A percentile compares a stretch with the other conserved stretches of the same genome.
phyloP scores from a whole-genome alignment of 2,888 invertebrate species.

The Biston betularia region DNA sequence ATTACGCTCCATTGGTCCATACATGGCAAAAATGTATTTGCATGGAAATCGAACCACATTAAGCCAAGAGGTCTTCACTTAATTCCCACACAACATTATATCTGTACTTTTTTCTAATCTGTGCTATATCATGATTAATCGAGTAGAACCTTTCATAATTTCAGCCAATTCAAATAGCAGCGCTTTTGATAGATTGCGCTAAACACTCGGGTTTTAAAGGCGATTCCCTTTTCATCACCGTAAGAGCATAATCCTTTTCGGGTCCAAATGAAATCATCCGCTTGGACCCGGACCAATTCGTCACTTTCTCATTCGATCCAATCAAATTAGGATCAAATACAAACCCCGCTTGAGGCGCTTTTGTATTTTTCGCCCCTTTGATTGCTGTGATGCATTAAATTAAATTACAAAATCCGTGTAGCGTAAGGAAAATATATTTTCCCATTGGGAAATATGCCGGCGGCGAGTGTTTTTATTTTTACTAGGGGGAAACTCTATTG shows the following conservation, averaged over 20 bases:
- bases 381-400: conserved; percentile 48
- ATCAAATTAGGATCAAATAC: conserved; percentile 50
- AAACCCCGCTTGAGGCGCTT: conserved; percentile 35
- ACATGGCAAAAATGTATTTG: too few species aligned
- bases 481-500: conserved; percentile 5
- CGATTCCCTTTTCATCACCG: conserved; percentile 37
- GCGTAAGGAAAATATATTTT: conserved; percentile 38
- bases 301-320: conserved; percentile 43
- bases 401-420: conserved; percentile 40
- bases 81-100: too few species aligned
- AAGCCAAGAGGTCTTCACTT: too few species aligned
- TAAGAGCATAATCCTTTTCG: conserved; percentile 40
- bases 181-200: conserved; percentile 33
- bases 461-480: conserved; percentile 19
- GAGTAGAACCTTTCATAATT: conserved; percentile 1
- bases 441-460: conserved; percentile 32
- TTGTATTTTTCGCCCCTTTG: conserved; percentile 42
- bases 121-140: neutral
- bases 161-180: conserved; percentile 20
- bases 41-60: too few species aligned
- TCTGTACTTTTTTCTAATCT: neutral
- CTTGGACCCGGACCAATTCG: conserved; percentile 40
- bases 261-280: conserved; percentile 41
- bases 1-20: too few species aligned
- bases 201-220: conserved; percentile 28